A percentile compares a stretch with the other conserved stretches of the same genome.
phyloP scores from a whole-genome alignment of 2,797 vertebrate genomes.

The Fistularia tabacaria region DNA sequence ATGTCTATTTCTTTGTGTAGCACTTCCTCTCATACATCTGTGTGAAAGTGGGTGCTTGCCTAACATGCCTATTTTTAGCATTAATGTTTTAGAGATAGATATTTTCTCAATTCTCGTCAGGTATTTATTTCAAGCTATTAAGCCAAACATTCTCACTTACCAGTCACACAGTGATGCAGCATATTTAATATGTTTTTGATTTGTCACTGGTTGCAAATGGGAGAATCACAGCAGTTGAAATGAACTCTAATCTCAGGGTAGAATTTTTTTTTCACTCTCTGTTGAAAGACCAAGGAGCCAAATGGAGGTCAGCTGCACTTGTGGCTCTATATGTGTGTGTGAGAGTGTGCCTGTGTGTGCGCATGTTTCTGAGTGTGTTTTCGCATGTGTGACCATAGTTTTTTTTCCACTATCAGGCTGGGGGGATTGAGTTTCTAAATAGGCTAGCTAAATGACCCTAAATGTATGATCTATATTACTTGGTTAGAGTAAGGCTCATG shows the following conservation, averaged over 20 bases:
- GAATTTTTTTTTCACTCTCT: constrained; percentile 35
- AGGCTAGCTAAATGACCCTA: constrained; percentile 71
- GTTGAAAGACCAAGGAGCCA: constrained; percentile 48
- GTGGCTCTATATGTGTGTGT: constrained; percentile 30
- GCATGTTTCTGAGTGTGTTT: constrained; percentile 16
- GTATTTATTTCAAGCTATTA: no score
- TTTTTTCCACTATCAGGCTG: constrained; percentile 49
- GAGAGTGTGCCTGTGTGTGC: not conserved
- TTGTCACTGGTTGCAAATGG: constrained; percentile 21
- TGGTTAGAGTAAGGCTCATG: constrained; percentile 77
- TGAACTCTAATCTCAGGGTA: constrained; percentile 57
- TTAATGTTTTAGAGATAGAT: no score
- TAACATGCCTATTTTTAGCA: constrained; percentile 32
- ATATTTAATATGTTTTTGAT: constrained; percentile 7
- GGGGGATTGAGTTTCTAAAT: constrained; percentile 69
- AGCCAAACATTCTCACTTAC: no score
- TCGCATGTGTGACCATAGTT: constrained; percentile 28
- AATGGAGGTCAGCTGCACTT: constrained; percentile 53
- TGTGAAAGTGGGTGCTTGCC: no score
- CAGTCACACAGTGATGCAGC: no score
- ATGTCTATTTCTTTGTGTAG: constrained; percentile 25
- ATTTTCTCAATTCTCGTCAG: not conserved
- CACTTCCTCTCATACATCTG: constrained; percentile 35
- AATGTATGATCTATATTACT: constrained; percentile 84
- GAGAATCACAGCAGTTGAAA: constrained; percentile 40